Evolutionary conservation across 2,888 invertebrate genomes (phyloP).

Genomic region (Proisotoma minuta): DNA sequence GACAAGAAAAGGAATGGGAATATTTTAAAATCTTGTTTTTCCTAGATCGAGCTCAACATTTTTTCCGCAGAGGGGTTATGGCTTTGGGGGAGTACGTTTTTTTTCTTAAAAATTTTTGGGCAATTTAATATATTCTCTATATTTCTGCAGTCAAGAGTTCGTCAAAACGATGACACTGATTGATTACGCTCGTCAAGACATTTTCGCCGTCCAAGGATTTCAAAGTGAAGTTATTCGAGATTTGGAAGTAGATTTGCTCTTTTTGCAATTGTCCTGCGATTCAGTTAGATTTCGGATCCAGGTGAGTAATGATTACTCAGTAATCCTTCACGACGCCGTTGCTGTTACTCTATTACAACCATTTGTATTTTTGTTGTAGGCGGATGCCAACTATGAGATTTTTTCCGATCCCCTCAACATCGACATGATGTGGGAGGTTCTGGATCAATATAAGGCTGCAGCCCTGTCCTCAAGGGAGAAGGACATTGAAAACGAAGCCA

Average conservation of each 20-base stretch:
- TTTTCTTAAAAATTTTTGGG: neutral
- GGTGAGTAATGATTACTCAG: neutral
- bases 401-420: conserved; percentile 10
- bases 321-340: no score
- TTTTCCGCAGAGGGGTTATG: conserved; percentile 1
- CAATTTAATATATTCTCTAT: no score
- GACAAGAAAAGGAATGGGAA: neutral
- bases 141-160: conserved; percentile 8
- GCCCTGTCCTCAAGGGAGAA: neutral
- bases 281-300: conserved; percentile 7
- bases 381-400: conserved; percentile 1
- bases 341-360: no score
- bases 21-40: neutral
- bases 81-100: conserved; percentile 3
- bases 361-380: conserved; percentile 2
- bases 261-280: conserved; percentile 7
- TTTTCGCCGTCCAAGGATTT: neutral
- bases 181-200: conserved; percentile 15
- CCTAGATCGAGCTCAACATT: conserved; percentile 9
- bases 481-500: conserved; percentile 24
- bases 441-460: conserved; percentile 20
- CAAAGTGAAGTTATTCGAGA: neutral
- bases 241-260: conserved; percentile 2
- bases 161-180: neutral
- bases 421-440: conserved; percentile 20